Evolutionary conservation across 1,140 invertebrate species (phyloP).

Genomic region (Caenorhabditis inopinata): DNA sequence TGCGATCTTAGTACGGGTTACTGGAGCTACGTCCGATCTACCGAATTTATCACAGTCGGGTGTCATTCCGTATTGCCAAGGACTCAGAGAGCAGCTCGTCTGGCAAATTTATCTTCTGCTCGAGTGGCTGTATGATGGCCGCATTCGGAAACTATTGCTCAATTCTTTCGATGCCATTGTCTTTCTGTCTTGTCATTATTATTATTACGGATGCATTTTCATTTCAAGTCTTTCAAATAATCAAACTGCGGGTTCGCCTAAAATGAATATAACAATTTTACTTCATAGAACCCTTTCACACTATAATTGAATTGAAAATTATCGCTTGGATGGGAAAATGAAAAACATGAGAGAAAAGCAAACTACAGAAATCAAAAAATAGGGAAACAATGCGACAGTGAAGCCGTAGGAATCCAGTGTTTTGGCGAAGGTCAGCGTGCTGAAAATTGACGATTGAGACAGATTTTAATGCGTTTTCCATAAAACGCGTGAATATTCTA

Average conservation of each 20-base stretch:
- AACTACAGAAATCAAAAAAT: background rate
- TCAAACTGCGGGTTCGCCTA: background rate
- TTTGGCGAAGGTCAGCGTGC: background rate
- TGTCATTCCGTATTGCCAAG: constrained; percentile 40
- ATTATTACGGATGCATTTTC: background rate
- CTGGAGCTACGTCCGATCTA: constrained; percentile 18
- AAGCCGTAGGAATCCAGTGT: background rate
- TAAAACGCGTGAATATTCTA: background rate
- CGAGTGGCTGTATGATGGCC: background rate
- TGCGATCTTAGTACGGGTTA: constrained; percentile 31
- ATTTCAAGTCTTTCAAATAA: background rate
- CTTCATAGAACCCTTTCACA: no score
- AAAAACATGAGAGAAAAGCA: background rate
- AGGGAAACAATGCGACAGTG: background rate
- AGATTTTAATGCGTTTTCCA: background rate
- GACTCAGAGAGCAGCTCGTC: constrained; percentile 22
- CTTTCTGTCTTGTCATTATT: background rate
- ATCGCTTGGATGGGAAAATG: background rate
- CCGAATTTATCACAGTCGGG: constrained; percentile 34
- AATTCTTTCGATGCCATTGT: no score
- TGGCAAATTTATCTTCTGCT: background rate
- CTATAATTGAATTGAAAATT: background rate
- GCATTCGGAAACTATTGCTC: no score
- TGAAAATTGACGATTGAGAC: background rate
- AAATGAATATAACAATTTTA: no score